These are phyloP conservation scores for Heliconius charithonia DNA, from an alignment of 2,888 invertebrate species.

Conservation along the genomic window DNA sequence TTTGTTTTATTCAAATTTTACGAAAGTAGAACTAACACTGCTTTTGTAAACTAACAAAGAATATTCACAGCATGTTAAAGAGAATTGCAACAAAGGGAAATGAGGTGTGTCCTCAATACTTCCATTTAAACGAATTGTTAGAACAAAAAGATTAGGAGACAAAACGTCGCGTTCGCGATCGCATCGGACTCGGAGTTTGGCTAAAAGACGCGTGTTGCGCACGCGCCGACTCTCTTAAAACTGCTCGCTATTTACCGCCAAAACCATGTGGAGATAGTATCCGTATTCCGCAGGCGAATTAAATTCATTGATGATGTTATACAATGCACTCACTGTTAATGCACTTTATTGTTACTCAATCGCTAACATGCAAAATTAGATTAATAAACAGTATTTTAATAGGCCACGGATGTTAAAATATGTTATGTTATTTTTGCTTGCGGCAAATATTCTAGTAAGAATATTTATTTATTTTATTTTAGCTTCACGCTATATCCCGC, in stretches of 20 bases:
- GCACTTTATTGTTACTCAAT: slow-evolving; percentile 55
- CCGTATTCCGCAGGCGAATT: slow-evolving; percentile 58
- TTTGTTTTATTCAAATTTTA: slow-evolving; percentile 67
- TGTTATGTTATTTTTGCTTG: not conserved
- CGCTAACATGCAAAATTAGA: slow-evolving; percentile 58
- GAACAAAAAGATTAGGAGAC: slow-evolving; percentile 74
- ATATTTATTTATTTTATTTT: too few relatives aligned
- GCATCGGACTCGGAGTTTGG: slow-evolving; percentile 65
- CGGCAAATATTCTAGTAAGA: too few relatives aligned
- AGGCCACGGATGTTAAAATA: not conserved
- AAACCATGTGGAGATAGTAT: slow-evolving; percentile 70
- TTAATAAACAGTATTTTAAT: not conserved
- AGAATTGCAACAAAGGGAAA: slow-evolving; percentile 74
- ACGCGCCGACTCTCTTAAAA: slow-evolving; percentile 75
- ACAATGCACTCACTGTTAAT: slow-evolving; percentile 65
- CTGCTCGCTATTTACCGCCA: slow-evolving; percentile 78
- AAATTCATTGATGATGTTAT: slow-evolving; percentile 73
- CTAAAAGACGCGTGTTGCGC: slow-evolving; percentile 77
- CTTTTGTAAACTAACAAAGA: slow-evolving; percentile 75
- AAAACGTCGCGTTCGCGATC: slow-evolving; percentile 78
- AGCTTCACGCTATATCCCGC: too few relatives aligned
- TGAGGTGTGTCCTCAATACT: slow-evolving; percentile 79
- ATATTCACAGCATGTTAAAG: slow-evolving; percentile 77
- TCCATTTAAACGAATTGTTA: slow-evolving; percentile 72
- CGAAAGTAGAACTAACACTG: slow-evolving; percentile 81